Conservation (phyloP, 2,113 vertebrate genomes). For the Electrona antarctica region DNA sequence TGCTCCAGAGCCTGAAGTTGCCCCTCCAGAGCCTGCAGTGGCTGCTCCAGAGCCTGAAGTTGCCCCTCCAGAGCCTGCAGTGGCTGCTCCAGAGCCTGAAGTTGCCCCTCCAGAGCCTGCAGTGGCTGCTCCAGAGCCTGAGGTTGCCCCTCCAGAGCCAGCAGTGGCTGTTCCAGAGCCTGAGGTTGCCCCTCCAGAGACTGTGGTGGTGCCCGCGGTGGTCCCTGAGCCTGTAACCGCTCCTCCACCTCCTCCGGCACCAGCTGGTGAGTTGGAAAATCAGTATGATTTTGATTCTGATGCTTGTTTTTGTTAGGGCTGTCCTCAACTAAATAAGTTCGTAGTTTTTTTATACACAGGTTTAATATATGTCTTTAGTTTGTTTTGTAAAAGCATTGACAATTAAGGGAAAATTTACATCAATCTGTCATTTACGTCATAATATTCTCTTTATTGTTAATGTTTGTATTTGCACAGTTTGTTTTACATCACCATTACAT, state of each 20-base stretch:
- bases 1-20: no score
- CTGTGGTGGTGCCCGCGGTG: conserved; percentile 24
- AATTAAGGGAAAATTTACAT: no score
- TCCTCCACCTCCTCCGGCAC: conserved; percentile 46
- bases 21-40: conserved; percentile 45
- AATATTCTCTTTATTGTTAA: no score
- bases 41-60: not conserved
- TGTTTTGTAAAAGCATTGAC: no score
- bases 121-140: not conserved
- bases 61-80: conserved; percentile 47
- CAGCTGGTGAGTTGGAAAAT: conserved; percentile 64
- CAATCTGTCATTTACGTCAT: no score
- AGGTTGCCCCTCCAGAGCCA: conserved; percentile 25
- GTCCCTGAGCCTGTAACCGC: conserved; percentile 22
- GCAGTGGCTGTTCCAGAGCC: conserved; percentile 13
- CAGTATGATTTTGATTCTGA: no score
- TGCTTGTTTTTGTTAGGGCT: no score
- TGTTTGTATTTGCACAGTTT: no score
- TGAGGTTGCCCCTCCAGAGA: conserved; percentile 33
- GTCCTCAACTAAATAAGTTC: no score
- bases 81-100: conserved; percentile 18
- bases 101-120: conserved; percentile 48
- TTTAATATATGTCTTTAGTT: no score
- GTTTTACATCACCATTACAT: no score
- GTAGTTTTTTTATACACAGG: no score